A percentile compares a stretch with the other conserved stretches of the same genome.
These are phyloP conservation scores for Rhimphoctona megacephalus DNA, from an alignment of 2,888 invertebrate genomes.

Conservation along the genomic window DNA sequence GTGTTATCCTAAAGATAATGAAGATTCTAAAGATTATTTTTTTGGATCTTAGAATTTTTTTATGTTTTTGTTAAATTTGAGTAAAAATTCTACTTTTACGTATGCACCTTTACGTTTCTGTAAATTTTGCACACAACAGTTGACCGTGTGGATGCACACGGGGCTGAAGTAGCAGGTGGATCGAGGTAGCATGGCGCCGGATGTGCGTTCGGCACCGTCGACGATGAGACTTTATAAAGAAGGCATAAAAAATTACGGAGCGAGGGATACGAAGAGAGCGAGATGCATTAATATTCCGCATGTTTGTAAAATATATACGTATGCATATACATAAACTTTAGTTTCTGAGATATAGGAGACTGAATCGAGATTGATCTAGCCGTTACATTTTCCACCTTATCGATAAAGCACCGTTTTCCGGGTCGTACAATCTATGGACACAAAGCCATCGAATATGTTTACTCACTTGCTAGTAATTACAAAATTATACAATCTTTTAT, in stretches of 20 bases:
- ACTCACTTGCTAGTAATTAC: too few relatives aligned
- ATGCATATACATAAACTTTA: conserved; percentile 10
- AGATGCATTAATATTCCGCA: conserved; percentile 70
- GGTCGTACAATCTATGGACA: too few relatives aligned
- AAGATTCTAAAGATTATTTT: neutral
- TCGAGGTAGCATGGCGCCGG: conserved; percentile 82
- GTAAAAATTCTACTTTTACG: conserved; percentile 48
- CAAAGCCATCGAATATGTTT: too few relatives aligned
- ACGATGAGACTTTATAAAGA: conserved; percentile 49
- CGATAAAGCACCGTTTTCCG: conserved; percentile 22
- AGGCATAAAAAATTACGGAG: conserved; percentile 23
- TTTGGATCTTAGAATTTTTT: neutral
- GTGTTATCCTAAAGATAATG: neutral
- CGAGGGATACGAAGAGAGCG: conserved; percentile 13
- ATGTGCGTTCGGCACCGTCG: conserved; percentile 74
- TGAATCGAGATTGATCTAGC: conserved; percentile 77
- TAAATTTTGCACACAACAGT: conserved; percentile 27
- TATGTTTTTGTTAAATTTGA: neutral
- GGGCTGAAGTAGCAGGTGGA: conserved; percentile 76
- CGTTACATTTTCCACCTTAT: conserved; percentile 55
- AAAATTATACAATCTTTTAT: too few relatives aligned
- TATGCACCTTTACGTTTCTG: neutral
- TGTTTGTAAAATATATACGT: conserved; percentile 74
- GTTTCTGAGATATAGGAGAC: conserved; percentile 75
- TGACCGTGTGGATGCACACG: conserved; percentile 50